phyloP scores from a whole-genome alignment of 2,113 vertebrate genomes.

The Dermatemys mawii region DNA sequence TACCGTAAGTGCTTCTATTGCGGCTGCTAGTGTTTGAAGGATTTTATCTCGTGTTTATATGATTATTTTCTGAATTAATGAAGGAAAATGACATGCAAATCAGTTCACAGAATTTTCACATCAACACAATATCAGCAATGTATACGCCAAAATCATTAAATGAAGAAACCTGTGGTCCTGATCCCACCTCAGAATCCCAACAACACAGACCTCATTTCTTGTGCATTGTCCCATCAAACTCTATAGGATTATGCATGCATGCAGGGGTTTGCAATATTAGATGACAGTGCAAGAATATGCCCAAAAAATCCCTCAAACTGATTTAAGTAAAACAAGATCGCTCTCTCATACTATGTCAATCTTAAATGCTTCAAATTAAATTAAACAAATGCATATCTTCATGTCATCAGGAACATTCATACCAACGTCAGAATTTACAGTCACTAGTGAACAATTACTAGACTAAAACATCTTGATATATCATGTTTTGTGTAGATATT shows the following conservation, averaged over 20 bases:
- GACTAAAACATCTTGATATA: not conserved
- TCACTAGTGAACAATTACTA: not conserved
- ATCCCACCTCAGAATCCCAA: not conserved
- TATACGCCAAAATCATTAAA: not conserved
- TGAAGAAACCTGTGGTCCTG: not conserved
- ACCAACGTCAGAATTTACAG: not conserved
- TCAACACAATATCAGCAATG: not conserved
- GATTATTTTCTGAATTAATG: not conserved
- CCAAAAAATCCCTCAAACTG: not conserved
- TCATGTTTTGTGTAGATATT: not conserved
- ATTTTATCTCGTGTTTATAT: not conserved
- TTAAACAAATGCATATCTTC: not conserved
- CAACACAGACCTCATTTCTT: not conserved
- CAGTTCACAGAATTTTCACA: not conserved
- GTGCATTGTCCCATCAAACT: not conserved
- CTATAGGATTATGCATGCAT: not conserved
- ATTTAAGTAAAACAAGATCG: not conserved
- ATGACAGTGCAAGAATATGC: not conserved
- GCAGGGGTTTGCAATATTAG: not conserved
- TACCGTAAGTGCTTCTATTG: not conserved
- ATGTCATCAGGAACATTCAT: not conserved
- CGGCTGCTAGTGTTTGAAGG: not conserved
- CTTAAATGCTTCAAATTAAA: not conserved
- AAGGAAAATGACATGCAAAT: not conserved
- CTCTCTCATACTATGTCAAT: accelerated